Base-by-base conservation (phyloP, 2,888 invertebrate genomes). In the Digitonthophagus gazella region DNA sequence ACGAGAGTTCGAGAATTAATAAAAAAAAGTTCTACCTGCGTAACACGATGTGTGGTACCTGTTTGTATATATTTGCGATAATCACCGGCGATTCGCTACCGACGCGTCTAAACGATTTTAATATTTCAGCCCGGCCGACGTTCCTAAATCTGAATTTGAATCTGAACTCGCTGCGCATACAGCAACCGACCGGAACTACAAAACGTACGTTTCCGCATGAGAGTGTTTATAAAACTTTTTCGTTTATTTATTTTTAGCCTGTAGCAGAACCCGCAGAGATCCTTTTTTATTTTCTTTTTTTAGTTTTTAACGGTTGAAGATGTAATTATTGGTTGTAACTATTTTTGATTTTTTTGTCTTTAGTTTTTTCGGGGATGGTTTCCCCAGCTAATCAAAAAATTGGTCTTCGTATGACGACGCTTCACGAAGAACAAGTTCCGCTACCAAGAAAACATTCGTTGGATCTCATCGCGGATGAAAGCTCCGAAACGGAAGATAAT, bases 131-230 rank as follows among this genome's bases (percentile, higher is more conserved):
- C 85, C 94, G 97, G 82, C 97, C 97, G 83, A 97, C 96, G 84
- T 97, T 96, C 91, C 92, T 97, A 87, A 97, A 96, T 91, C 93
- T 97, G 88, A 95, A 93, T 88, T 88, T 95, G 89, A 95, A 93
- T 89, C 90, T 94, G 86, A 95, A 95, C 88, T 90, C 93, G 81
- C 88, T 94, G 86, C 91, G 94, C 85, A 91, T 93, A 82, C 93
- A 93, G 87, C 93, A 93, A 83, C 88, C 91, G 81, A 89, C 89
- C 78, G 85, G 85, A 81, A 84, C 81, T 76, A 81, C 87, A 84
- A 95, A 95, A 92, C 92, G 95, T 95, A 94, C 87, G 94, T 94
- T 85, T 66, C 79, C 78, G 78, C 65, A 63, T 68, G 61, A 44
- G 28, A 44, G 28, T 44, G 28, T 72, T 71, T 56, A 70, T 67